A percentile compares a stretch with the other conserved stretches of the same genome.
Evolutionary conservation across 2,797 vertebrate species (phyloP).

Genomic region (Perodicticus potto): DNA sequence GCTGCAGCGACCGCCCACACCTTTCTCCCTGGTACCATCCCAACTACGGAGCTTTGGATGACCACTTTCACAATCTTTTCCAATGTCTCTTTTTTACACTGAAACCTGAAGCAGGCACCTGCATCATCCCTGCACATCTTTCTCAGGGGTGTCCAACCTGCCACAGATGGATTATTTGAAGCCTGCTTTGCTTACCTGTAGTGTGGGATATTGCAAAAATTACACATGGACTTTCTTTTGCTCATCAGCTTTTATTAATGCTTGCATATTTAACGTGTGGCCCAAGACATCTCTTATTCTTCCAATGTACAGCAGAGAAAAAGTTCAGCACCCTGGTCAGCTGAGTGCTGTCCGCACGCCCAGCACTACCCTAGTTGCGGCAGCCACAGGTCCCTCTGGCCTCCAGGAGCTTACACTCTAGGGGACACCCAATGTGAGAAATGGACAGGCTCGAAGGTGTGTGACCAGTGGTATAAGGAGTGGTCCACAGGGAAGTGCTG

Average conservation of each 20-base stretch:
- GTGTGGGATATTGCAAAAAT: no score
- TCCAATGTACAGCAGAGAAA: no score
- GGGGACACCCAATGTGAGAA: neutral
- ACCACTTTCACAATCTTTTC: neutral
- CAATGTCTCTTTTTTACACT: neutral
- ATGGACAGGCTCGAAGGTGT: fast-evolving
- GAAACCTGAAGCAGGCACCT: neutral
- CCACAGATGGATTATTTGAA: no score
- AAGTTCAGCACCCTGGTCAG: no score
- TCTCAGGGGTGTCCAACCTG: no score
- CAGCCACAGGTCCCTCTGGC: neutral
- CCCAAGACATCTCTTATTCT: no score
- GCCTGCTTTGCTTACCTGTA: no score
- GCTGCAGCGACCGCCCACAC: neutral
- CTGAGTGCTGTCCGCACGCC: neutral
- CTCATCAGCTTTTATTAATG: no score
- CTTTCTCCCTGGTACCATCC: neutral
- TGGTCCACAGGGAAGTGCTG: neutral
- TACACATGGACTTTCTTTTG: no score
- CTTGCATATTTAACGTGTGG: no score
- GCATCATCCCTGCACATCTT: neutral
- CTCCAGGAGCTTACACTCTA: neutral
- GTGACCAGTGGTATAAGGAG: neutral
- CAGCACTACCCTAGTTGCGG: neutral
- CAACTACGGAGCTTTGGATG: neutral